Conservation (phyloP, 1,140 invertebrate genomes). For the Philopotamus ludificatus region DNA sequence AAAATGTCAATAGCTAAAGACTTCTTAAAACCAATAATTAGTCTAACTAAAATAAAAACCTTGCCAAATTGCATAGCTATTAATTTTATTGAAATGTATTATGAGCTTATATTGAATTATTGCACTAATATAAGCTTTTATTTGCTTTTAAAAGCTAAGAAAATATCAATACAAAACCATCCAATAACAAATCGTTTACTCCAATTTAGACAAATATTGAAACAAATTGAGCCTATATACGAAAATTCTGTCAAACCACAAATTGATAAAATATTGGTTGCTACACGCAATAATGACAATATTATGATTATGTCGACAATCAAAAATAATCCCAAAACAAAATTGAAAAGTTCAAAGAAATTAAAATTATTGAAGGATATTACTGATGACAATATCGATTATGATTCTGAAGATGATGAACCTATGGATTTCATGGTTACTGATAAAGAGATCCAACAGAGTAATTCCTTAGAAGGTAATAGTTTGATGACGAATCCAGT, state of each 20-base stretch:
- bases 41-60: slow-evolving; percentile 60
- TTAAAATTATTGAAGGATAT: slow-evolving; percentile 53
- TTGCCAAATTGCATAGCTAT: slow-evolving; percentile 59
- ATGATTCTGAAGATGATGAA: slow-evolving; percentile 24
- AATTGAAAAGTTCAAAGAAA: slow-evolving; percentile 49
- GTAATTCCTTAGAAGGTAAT: slow-evolving; percentile 20
- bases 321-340: slow-evolving; percentile 44
- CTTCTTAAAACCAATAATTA: slow-evolving; percentile 65
- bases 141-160: slow-evolving; percentile 76
- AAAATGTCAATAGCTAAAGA: slow-evolving; percentile 65
- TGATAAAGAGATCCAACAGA: slow-evolving; percentile 27
- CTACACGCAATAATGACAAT: slow-evolving; percentile 54
- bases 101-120: slow-evolving; percentile 76
- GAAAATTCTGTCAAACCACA: slow-evolving; percentile 64
- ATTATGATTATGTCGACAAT: slow-evolving; percentile 47
- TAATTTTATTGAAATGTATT: slow-evolving; percentile 69
- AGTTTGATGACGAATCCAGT: slow-evolving; percentile 35
- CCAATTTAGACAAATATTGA: slow-evolving; percentile 74
- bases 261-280: slow-evolving; percentile 59
- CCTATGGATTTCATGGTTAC: slow-evolving; percentile 46
- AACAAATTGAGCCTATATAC: slow-evolving; percentile 69
- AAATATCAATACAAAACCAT: slow-evolving; percentile 70
- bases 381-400: slow-evolving; percentile 47
- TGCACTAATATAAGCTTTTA: slow-evolving; percentile 85
- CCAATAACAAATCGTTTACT: slow-evolving; percentile 81